Evolutionary conservation across 2,113 vertebrate species (phyloP), one percentile per base, ranked within the genome.

Genomic region (Zosterops hypoxanthus): DNA sequence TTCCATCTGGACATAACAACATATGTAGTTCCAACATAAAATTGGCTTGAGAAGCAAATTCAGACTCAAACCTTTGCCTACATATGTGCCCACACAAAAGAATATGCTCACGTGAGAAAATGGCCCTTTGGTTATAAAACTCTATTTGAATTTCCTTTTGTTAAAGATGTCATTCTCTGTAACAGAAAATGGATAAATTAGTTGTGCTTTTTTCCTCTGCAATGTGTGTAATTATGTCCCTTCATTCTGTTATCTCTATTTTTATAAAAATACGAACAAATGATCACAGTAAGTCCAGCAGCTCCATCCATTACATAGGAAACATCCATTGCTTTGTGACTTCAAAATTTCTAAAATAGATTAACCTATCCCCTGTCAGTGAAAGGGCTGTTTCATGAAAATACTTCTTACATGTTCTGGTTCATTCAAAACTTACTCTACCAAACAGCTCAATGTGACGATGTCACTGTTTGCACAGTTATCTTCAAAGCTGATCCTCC

Each of bases 401-500:
- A 88, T 24, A 13, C 36, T 90, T 80, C 53, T 90, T 82, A 50
- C 9, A 33, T 28, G 20, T 60, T 87, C 53, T 65, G 33, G 42
- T 59, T 93, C 85, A 80, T 86, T 92, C 71, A 63, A 59, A 92
- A 88, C 21, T 93, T 92, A 41, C 3, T 91, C 71, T 70, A 36
- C 85, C 76, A 93, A 94, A 63, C 33, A 39, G 78, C 82, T 91
- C 66, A 82, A 20, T 88, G 86, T 82, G 80, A 73, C 1, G 0
- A 63, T 88, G 76, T 70, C 39, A 36, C 71, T 91, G 75, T 92
- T 95, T 92, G 82, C 36, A 61, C 61, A 92, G 47, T 55, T 96
- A 78, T 83, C 82, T 93, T 95, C 90, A 92, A 95, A 94, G 82
- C 64, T 78, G 85, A 92, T 90, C 82, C 80, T 86, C 75, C 78